Evolutionary conservation across 2,113 vertebrate species (phyloP).

Genomic region (Laterallus jamaicensis): DNA sequence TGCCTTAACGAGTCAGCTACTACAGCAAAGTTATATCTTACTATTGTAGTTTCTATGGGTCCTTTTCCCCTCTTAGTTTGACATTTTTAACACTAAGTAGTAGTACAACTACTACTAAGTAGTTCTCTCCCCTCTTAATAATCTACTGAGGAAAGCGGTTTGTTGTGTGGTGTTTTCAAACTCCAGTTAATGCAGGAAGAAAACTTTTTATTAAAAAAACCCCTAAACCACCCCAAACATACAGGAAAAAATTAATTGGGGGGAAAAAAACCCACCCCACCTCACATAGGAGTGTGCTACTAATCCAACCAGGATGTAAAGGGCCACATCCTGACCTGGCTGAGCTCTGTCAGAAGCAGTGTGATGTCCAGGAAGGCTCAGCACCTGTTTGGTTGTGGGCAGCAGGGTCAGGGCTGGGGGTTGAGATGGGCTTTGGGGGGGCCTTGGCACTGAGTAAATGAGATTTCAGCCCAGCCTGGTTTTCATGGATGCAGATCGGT

Average conservation of each 20-base stretch:
- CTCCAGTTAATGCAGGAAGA: neutral
- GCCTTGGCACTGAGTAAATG: neutral
- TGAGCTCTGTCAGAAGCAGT: neutral
- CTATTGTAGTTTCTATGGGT: neutral
- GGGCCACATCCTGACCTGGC: neutral
- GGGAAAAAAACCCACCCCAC: neutral
- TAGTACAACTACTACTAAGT: neutral
- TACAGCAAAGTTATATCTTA: neutral
- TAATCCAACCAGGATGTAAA: neutral
- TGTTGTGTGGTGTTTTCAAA: neutral
- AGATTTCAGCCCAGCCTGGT: neutral
- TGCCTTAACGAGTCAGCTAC: neutral
- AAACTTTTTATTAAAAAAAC: neutral
- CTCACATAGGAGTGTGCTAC: rapidly evolving
- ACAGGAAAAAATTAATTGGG: neutral
- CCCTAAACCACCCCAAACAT: neutral
- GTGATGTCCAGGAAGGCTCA: neutral
- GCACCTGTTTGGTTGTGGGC: neutral
- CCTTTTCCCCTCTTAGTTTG: neutral
- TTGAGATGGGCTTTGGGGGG: neutral
- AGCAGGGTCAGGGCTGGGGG: neutral
- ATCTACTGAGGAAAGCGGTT: neutral
- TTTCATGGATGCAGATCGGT: neutral
- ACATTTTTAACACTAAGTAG: neutral
- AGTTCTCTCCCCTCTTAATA: neutral